A percentile compares a stretch with the other conserved stretches of the same genome.
These are phyloP conservation scores for Saccopteryx leptura DNA, from an alignment of 2,113 vertebrate genomes.

Conservation along the genomic window DNA sequence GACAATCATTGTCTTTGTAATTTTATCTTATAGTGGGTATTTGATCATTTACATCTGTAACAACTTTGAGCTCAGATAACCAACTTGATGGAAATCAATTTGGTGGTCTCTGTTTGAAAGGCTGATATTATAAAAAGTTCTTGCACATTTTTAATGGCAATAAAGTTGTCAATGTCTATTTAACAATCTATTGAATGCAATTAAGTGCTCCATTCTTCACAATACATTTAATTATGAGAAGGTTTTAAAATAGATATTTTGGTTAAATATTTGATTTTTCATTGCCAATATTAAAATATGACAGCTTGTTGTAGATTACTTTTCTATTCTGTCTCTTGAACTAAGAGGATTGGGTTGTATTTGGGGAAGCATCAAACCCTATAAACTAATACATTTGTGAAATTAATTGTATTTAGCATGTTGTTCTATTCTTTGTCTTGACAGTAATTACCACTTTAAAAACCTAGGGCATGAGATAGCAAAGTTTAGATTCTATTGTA, in stretches of 20 bases:
- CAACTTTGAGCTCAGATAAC: not conserved
- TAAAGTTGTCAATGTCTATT: not conserved
- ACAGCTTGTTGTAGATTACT: not conserved
- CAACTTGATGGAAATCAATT: not conserved
- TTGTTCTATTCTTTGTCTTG: constrained; percentile 15
- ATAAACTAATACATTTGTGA: not conserved
- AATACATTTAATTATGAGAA: constrained; percentile 10
- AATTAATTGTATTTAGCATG: not conserved
- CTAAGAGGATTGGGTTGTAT: not conserved
- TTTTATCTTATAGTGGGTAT: constrained; percentile 12
- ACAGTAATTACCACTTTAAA: not conserved
- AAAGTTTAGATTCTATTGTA: not conserved
- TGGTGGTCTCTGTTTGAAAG: not conserved
- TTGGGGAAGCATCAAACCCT: not conserved
- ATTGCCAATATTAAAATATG: not conserved
- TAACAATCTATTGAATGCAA: not conserved
- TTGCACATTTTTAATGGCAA: not conserved
- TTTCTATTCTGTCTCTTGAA: not conserved
- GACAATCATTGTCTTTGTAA: not conserved
- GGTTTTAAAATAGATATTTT: not conserved
- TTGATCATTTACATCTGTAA: not conserved
- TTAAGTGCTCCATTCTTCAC: not conserved
- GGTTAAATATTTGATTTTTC: not conserved
- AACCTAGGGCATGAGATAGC: not conserved
- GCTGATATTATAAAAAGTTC: not conserved